Base-by-base conservation (phyloP, 2,888 invertebrate species). In the Eristalinus sepulchralis region DNA sequence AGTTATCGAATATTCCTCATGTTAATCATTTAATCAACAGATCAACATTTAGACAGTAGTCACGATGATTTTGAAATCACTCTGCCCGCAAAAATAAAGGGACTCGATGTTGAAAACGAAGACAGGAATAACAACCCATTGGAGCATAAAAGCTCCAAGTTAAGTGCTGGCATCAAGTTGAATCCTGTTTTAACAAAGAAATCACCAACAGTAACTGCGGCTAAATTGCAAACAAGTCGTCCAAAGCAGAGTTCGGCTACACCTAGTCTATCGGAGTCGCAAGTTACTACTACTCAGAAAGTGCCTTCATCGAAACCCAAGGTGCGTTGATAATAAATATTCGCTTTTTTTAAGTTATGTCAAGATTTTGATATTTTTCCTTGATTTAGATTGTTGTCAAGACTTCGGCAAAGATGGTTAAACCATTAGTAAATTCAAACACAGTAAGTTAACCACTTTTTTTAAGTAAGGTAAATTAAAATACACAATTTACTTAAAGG, bases 151-250 rank as follows among this genome's bases (percentile, higher is more conserved):
- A 82, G 80, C 36, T 55, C 77, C 59, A 72, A 66, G n/a, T 79
- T 82, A 13, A 88, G 83, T n/a, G 89, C 89, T 57, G 88, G 85
- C 33, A 89, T 90, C 8, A 91, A 91, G 76, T 81, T 93, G 3
- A 92, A 92, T 76, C 92, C 92, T 1, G 90, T 92, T 55, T 82
- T 92, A n/a, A 91, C 90, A 2, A 91, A 91, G 76, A 92, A 91
- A 76, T 90, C 90, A 1, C 91, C 92, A 4, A 86, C 89, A 11
- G 77, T 64, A 13, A 79, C 71, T 22, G 34, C 64, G 0, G 53
- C 59, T 13, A 83, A 60, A 68, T 72, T 72, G 10, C 59, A 59
- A 4, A 9, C 55, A 24, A 81, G n/a, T 17, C 79, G 47, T 63
- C 9, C 77, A 9, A 87, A 63, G 20, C 20, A 34, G 2, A 73